Evolutionary conservation across 2,113 vertebrate genomes (phyloP).

Genomic region (Arvicanthis niloticus): DNA sequence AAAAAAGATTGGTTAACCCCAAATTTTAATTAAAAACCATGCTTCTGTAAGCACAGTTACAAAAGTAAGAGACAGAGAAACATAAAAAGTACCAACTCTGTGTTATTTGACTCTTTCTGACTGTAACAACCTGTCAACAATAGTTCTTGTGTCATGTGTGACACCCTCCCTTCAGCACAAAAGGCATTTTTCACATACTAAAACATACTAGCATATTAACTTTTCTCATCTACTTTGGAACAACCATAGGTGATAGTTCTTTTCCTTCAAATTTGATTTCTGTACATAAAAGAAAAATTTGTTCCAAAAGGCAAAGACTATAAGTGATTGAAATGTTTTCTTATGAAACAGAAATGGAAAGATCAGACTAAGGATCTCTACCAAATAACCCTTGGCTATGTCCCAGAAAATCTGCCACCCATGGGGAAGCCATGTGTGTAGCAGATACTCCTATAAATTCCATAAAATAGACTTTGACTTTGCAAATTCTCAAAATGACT

Average conservation of each 20-base stretch:
- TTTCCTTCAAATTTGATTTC: not conserved
- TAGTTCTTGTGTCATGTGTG: not conserved
- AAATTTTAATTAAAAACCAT: not conserved
- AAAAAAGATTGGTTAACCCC: not conserved
- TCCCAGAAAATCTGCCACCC: fast-evolving
- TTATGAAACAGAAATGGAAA: not conserved
- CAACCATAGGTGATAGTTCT: fast-evolving
- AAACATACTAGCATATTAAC: fast-evolving
- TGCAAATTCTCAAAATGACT: not conserved
- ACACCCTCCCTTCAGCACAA: not conserved
- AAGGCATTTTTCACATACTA: not conserved
- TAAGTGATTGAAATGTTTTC: not conserved
- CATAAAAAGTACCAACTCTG: not conserved
- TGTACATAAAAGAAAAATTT: not conserved
- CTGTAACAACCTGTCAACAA: not conserved
- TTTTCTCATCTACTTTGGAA: not conserved
- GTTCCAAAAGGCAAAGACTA: not conserved
- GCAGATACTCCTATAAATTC: not conserved
- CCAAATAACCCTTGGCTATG: fast-evolving
- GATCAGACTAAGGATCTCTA: too few species aligned
- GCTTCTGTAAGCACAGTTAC: not conserved
- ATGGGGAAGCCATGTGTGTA: fast-evolving
- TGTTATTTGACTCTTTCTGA: not conserved
- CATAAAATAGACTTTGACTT: too few species aligned
- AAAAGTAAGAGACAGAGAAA: not conserved